Conservation (phyloP, 2,888 invertebrate species). For the Amphipoea oculea region DNA sequence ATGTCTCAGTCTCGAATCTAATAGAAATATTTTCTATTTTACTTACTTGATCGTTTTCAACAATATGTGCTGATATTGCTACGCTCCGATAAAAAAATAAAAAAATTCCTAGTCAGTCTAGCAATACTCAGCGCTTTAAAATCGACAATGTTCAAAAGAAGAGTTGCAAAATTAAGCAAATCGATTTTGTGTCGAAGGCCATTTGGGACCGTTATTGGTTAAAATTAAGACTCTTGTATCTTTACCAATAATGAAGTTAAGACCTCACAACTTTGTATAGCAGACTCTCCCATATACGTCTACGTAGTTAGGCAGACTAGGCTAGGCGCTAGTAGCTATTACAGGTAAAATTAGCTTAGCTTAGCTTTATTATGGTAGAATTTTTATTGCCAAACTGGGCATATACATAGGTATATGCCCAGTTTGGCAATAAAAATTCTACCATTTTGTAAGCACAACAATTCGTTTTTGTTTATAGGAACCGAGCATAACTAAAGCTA, state of each 20-base stretch:
- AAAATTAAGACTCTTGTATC: no score
- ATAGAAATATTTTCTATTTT: constrained; percentile 7
- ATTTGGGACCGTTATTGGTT: no score
- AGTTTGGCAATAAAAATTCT: not conserved
- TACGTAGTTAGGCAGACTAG: no score
- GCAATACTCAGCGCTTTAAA: constrained; percentile 1
- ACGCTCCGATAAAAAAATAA: no score
- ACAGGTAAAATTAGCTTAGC: no score
- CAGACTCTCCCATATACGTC: no score
- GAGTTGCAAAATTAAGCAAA: not conserved
- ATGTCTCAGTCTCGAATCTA: not conserved
- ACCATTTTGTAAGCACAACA: not conserved
- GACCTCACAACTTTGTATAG: no score
- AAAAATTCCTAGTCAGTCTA: not conserved
- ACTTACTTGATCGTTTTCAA: not conserved
- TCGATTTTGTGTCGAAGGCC: not conserved
- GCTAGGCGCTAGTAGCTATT: no score
- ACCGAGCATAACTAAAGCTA: not conserved
- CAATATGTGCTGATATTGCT: not conserved
- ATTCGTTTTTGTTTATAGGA: not conserved
- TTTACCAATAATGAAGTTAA: no score
- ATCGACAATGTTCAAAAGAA: not conserved
- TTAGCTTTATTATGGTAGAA: no score
- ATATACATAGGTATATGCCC: no score
- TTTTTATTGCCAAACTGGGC: no score